Evolutionary conservation across 2,888 invertebrate genomes (phyloP), one percentile per base, ranked within the genome.

Genomic region (Anarsia innoxiella): DNA sequence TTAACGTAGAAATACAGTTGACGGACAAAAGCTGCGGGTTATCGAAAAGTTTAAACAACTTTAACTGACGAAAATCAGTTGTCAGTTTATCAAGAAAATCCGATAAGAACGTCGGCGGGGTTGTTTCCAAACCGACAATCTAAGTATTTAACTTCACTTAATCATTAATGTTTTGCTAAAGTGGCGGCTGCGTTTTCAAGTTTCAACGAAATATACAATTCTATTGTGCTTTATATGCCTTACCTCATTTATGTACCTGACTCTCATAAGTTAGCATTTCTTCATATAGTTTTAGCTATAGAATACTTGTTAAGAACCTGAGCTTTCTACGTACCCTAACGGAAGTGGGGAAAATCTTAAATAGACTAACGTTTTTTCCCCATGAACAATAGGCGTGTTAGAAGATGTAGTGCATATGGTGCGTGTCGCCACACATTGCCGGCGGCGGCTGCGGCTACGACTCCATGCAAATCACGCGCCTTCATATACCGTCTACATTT

Each of bases 401-500:
- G 23, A 36, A 36, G 23, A 36, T 36, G 36, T 36, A 36, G 36
- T 36, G 36, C 32, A 32, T 32, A 37, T 28, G 37, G 23, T 32
- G 42, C 34, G 39, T 32, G 40, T 39, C 31, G 36, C 40, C 36
- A 39, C 28, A 40, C 40, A 39, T 23, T 29, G 33, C 33, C 37
- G 30, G 23, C 31, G 29, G 37, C 35, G 32, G 19, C 3, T 8
- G 19, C 19, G 3, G 19, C 19, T 8, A 19, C 19, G 19, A 8
- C 36, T 46, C 46, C 46, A 60, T 59, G 58, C 58, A 52, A 60
- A 57, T 65, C 61, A 65, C 60, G 62, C 46, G 39, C 51, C 49
- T 63, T 53, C 64, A 58, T 59, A 66, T 54, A 63, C 58, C 57
- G 58, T 58, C 54, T 60, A 66, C 60, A 60, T 67, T 69, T 70